Evolutionary conservation across 1,140 invertebrate species (phyloP).

Genomic region (Drosophila varians): DNA sequence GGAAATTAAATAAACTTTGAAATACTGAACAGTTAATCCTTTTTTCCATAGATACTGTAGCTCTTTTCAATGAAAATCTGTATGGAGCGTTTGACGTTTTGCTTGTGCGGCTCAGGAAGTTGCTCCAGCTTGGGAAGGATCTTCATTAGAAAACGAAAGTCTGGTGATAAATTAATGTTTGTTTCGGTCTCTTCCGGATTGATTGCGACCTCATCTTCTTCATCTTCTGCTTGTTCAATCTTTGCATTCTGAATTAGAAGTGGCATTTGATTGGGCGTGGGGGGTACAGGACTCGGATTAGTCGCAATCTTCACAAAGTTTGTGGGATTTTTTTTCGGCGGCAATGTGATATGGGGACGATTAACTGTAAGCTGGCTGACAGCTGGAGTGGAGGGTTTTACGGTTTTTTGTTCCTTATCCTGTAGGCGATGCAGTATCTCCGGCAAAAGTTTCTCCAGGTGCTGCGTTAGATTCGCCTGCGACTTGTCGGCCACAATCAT

Average conservation of each 20-base stretch:
- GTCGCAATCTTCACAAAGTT: conserved; percentile 61
- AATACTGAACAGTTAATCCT: conserved; percentile 41
- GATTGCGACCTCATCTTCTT: conserved; percentile 7
- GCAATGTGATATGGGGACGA: conserved; percentile 67
- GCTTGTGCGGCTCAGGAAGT: conserved; percentile 76
- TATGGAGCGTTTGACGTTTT: conserved; percentile 74
- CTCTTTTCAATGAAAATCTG: conserved; percentile 78
- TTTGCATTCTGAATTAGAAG: conserved; percentile 12
- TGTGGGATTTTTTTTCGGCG: conserved; percentile 79
- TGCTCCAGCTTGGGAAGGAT: conserved; percentile 76
- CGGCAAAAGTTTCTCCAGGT: conserved; percentile 74
- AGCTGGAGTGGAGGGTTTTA: conserved; percentile 3
- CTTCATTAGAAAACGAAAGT: conserved; percentile 81
- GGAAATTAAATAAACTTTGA: conserved; percentile 2
- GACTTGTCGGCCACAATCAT: conserved; percentile 74
- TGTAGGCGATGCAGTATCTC: conserved; percentile 73
- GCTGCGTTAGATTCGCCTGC: conserved; percentile 63
- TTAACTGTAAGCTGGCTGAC: conserved; percentile 3
- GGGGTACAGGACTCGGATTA: conserved; percentile 6
- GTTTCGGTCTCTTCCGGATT: conserved; percentile 52
- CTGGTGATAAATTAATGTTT: conserved; percentile 75
- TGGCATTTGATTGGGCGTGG: neutral
- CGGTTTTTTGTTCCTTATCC: conserved; percentile 56
- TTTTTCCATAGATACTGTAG: conserved; percentile 67
- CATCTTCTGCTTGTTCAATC: neutral